Conservation (phyloP, 1,140 invertebrate genomes). For the Vanessa atalanta region DNA sequence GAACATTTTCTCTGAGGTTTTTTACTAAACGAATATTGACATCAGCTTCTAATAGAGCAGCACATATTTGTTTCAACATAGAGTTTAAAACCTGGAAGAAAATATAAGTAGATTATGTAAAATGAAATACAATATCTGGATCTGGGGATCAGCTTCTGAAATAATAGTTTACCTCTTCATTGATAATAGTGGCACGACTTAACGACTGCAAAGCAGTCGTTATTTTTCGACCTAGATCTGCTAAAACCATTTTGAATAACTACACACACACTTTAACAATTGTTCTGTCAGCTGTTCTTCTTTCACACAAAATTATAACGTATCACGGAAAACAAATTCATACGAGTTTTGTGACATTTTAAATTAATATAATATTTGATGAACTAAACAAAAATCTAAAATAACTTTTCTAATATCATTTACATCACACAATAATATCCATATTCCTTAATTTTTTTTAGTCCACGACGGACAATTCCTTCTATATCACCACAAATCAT, state of each 20-base stretch:
- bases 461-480: slow-evolving; percentile 29
- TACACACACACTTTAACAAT: slow-evolving; percentile 28
- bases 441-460: slow-evolving; percentile 3
- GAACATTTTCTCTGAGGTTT: slow-evolving; percentile 98
- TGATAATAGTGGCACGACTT: slow-evolving; percentile 99
- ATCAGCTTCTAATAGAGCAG: slow-evolving; percentile 98
- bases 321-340: slow-evolving; percentile 17
- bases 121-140: no score
- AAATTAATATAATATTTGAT: slow-evolving; percentile 9
- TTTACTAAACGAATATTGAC: slow-evolving; percentile 99
- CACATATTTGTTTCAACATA: slow-evolving; percentile 99
- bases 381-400: slow-evolving; percentile 6
- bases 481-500: slow-evolving; percentile 29
- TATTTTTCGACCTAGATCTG: slow-evolving; percentile 99
- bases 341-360: slow-evolving; percentile 43
- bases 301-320: slow-evolving; percentile 26
- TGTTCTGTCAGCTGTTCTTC: slow-evolving; percentile 30
- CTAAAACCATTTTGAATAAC: slow-evolving; percentile 94
- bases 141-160: background rate
- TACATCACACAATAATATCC: slow-evolving; percentile 5
- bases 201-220: slow-evolving; percentile 98
- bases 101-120: slow-evolving; percentile 3
- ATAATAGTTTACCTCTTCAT: slow-evolving; percentile 91
- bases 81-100: slow-evolving; percentile 94
- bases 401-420: background rate